phyloP scores from a whole-genome alignment of 1,140 invertebrate species.

The Armadillidium nasatum region DNA sequence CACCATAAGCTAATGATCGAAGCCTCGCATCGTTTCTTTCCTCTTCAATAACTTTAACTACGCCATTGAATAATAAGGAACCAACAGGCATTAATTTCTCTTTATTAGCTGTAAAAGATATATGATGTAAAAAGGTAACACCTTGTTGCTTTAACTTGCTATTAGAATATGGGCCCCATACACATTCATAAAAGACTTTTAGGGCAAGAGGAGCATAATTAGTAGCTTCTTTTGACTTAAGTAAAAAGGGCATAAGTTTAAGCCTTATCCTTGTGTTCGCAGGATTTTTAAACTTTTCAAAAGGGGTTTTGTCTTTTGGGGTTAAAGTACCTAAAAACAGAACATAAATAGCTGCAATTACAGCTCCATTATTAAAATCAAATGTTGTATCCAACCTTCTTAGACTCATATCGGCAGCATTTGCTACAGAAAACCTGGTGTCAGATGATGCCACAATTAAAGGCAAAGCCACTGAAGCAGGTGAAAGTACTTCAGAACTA shows the following conservation, averaged over 20 bases:
- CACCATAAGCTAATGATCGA: constrained; percentile 67
- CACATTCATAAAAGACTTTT: constrained; percentile 77
- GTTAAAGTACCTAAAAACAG: constrained; percentile 68
- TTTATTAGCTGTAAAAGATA: constrained; percentile 49
- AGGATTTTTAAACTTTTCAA: constrained; percentile 61
- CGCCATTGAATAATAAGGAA: constrained; percentile 43
- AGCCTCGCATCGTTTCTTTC: constrained; percentile 53
- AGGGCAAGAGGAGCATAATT: constrained; percentile 70
- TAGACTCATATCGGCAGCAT: constrained; percentile 68
- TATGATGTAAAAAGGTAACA: constrained; percentile 73
- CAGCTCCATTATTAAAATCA: constrained; percentile 65
- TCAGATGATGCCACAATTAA: constrained; percentile 80
- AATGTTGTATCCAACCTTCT: constrained; percentile 61
- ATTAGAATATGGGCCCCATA: constrained; percentile 79
- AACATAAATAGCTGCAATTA: constrained; percentile 68
- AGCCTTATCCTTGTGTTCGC: constrained; percentile 74
- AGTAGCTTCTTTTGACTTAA: constrained; percentile 70
- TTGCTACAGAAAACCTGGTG: constrained; percentile 73
- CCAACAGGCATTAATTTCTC: constrained; percentile 41
- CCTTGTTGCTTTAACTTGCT: constrained; percentile 71
- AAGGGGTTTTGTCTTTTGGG: constrained; percentile 55
- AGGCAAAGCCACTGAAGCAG: constrained; percentile 68
- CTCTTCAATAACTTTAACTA: constrained; percentile 45
- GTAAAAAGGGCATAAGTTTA: constrained; percentile 77
- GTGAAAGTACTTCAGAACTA: constrained; percentile 66